Percentiles rank a stretch among this genome's conserved stretches.
phyloP scores from a whole-genome alignment of 2,888 invertebrate species.

The Sturmia bella region DNA sequence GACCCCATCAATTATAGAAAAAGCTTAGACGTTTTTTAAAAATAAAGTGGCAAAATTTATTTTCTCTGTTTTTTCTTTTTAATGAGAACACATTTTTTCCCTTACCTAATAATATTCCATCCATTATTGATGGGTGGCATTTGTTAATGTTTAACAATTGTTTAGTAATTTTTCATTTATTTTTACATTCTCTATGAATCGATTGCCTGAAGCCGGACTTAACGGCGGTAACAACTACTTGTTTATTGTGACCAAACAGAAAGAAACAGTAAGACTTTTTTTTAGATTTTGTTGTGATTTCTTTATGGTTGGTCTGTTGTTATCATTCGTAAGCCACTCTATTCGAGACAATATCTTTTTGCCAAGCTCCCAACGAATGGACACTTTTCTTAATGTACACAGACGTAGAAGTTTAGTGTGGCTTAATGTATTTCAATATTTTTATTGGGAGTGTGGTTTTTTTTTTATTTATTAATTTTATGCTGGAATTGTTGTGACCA shows the following conservation, averaged over 20 bases:
- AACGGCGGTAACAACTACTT: constrained; percentile 45
- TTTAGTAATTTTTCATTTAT: constrained; percentile 67
- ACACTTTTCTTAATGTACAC: constrained; percentile 17
- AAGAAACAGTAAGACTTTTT: constrained; percentile 35
- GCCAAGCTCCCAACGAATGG: constrained; percentile 14
- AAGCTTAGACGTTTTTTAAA: too few relatives aligned
- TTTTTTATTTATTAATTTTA: constrained; percentile 12
- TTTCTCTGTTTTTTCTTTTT: background rate
- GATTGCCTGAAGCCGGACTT: constrained; percentile 21
- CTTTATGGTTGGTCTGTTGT: constrained; percentile 48
- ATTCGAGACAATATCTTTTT: constrained; percentile 14
- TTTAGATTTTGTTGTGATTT: constrained; percentile 62
- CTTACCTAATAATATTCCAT: background rate
- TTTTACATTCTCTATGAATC: constrained; percentile 20
- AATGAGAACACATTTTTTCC: background rate
- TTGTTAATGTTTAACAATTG: constrained; percentile 67
- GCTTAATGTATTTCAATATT: constrained; percentile 24
- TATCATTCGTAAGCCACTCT: constrained; percentile 62
- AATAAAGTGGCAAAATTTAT: too few relatives aligned
- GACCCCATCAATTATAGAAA: too few relatives aligned
- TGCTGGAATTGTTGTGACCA: constrained; percentile 54
- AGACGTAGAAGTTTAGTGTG: background rate
- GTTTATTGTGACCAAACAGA: constrained; percentile 1
- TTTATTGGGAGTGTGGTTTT: constrained; percentile 55
- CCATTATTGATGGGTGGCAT: constrained; percentile 69